Base-by-base conservation (phyloP, 2,797 vertebrate species). In the Sebastes aleutianus region DNA sequence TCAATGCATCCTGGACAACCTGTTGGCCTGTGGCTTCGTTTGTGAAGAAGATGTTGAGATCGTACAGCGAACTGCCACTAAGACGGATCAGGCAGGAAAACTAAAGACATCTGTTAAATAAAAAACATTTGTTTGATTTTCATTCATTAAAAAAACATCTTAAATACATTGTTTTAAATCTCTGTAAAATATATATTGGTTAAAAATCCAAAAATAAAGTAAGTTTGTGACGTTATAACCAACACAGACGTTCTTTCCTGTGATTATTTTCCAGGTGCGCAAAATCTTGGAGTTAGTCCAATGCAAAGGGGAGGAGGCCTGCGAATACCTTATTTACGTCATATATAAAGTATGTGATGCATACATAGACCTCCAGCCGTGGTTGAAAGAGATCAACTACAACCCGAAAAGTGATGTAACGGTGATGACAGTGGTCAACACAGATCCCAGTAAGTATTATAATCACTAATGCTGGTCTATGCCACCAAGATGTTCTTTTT, bases 221-320 rank as follows among this genome's bases (percentile, higher is more conserved):
- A 31, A 16, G 27, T 70, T 32, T 53, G n/a, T 32, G 13, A 68
- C 13, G 14, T 22, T 29, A 2, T 22, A 34, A n/a, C 8, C 34
- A 63, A 18, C 27, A 20, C 12, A 29, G 14, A 31, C 1, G 14
- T 24, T 47, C 12, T 59, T 53, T 34, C 3, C 1, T 32, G 4
- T 70, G 1, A 9, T 58, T 71, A 0, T 68, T 64, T 72, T 84
- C 0, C 57, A 99, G 98, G 97, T 99, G 67, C 97, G 98, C 59
- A 97, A 97, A 93, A 95, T 98, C 90, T 89, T 99, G 92, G 98
- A 99, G 88, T 83, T 98, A 57, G 96, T 97, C 24, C 97, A 98
- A 84, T 97, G 97, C 93, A 99, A 99, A 92, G 98, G 98, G 7
- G 97, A 99, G 76, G 96, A 98, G 85, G 96, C 96, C 57, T 97